Evolutionary conservation across 2,113 vertebrate species (phyloP).

Genomic region (Scopus umbretta): DNA sequence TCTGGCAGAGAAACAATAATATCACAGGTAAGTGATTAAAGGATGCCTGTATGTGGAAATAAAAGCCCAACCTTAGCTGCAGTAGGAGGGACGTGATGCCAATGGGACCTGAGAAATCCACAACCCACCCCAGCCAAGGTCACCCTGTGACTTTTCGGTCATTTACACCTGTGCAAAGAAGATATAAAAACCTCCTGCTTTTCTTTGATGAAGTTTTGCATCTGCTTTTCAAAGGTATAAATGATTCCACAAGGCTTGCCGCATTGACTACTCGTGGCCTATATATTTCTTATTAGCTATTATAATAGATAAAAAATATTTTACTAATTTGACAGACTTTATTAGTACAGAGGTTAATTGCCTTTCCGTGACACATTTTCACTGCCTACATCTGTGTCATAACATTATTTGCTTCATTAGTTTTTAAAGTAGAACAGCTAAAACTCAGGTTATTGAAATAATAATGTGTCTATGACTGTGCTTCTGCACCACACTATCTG

Average conservation of each 20-base stretch:
- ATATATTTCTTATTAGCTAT: slow-evolving; percentile 16
- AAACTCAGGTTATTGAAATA: slow-evolving; percentile 28
- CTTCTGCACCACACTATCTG: slow-evolving; percentile 15
- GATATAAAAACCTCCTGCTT: neutral
- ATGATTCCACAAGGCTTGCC: neutral
- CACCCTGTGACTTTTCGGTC: neutral
- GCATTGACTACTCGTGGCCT: neutral
- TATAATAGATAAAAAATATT: slow-evolving; percentile 16
- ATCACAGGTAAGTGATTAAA: neutral
- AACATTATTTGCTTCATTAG: slow-evolving; percentile 77
- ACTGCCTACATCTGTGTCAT: slow-evolving; percentile 70
- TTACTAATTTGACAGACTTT: slow-evolving; percentile 57
- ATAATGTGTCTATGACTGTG: neutral
- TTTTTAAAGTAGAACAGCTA: slow-evolving; percentile 71
- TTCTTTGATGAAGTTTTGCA: neutral
- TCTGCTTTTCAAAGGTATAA: neutral
- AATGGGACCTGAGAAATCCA: neutral
- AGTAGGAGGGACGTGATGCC: neutral
- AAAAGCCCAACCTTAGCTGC: neutral
- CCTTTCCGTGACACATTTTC: slow-evolving; percentile 69
- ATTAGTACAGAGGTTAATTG: slow-evolving; percentile 71
- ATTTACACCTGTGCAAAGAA: neutral
- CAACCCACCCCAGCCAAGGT: neutral
- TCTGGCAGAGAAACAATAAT: neutral
- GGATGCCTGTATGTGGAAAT: neutral